phyloP scores from a whole-genome alignment of 2,113 vertebrate genomes.

The Carettochelys insculpta region DNA sequence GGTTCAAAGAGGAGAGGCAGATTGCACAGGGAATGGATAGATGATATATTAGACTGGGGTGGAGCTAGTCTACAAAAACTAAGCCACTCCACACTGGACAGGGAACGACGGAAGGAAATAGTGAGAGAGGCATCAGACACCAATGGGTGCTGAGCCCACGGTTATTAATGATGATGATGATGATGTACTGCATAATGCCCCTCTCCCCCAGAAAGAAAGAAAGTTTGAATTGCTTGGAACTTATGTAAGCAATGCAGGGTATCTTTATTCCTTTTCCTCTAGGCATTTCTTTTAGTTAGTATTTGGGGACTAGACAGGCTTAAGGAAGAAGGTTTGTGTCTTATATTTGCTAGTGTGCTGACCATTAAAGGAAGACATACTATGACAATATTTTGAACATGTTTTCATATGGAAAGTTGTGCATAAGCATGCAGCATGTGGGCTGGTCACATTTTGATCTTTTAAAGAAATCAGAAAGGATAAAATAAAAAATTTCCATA shows the following conservation, averaged over 20 bases:
- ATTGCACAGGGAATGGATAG: no score
- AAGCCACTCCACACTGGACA: no score
- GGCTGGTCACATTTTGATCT: neutral
- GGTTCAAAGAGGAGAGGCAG: no score
- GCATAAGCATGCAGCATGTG: neutral
- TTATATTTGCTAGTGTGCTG: neutral
- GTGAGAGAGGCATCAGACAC: no score
- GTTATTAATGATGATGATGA: no score
- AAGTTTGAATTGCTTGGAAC: neutral
- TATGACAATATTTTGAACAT: neutral
- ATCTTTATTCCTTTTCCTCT: neutral
- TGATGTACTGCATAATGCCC: no score
- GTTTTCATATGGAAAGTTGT: neutral
- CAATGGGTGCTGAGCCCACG: no score
- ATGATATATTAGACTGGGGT: no score
- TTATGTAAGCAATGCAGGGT: neutral
- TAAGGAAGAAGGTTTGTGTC: neutral
- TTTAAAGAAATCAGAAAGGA: slow-evolving; percentile 8
- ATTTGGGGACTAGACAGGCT: neutral
- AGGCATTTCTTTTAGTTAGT: neutral
- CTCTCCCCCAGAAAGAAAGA: no score
- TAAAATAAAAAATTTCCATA: neutral
- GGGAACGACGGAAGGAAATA: no score
- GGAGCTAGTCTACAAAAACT: no score
- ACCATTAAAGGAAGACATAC: neutral